These are phyloP conservation scores for Calephelis virginiensis DNA, from an alignment of 1,140 invertebrate genomes.

Conservation along the genomic window DNA sequence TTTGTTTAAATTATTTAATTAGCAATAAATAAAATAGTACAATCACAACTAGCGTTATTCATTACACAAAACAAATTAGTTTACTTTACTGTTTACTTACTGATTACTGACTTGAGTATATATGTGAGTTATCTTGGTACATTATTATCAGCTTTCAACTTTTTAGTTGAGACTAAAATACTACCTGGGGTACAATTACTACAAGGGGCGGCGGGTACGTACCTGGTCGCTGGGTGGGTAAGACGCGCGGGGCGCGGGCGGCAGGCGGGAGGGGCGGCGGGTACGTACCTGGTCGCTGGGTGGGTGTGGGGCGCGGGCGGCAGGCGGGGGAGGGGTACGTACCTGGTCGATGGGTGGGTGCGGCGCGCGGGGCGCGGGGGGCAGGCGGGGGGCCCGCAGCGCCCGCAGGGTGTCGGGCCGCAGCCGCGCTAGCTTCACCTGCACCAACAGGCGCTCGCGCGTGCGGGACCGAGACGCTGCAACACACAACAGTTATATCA, in stretches of 20 bases:
- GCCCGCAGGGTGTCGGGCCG: slow-evolving; percentile 48
- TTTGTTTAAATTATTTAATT: too few species aligned
- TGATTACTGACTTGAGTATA: too few species aligned
- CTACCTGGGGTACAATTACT: too few species aligned
- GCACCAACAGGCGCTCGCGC: slow-evolving; percentile 44
- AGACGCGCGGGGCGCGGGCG: background rate
- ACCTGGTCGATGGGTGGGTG: slow-evolving; percentile 41
- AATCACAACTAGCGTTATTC: too few species aligned
- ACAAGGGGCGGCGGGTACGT: background rate
- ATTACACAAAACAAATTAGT: too few species aligned
- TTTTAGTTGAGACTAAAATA: background rate
- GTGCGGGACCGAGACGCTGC: slow-evolving; percentile 32
- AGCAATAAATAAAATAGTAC: too few species aligned
- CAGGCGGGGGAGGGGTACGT: background rate
- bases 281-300: background rate
- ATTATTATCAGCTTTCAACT: too few species aligned
- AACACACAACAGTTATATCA: background rate
- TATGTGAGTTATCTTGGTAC: too few species aligned
- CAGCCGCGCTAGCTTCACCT: slow-evolving; percentile 51
- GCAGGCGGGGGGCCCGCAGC: slow-evolving; percentile 36
- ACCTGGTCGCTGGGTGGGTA: background rate
- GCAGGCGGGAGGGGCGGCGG: too few species aligned
- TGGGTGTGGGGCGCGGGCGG: slow-evolving; percentile 14
- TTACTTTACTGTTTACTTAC: background rate
- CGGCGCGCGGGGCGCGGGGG: slow-evolving; percentile 34